phyloP scores from a whole-genome alignment of 2,888 invertebrate species.

The Theodoxus fluviatilis region DNA sequence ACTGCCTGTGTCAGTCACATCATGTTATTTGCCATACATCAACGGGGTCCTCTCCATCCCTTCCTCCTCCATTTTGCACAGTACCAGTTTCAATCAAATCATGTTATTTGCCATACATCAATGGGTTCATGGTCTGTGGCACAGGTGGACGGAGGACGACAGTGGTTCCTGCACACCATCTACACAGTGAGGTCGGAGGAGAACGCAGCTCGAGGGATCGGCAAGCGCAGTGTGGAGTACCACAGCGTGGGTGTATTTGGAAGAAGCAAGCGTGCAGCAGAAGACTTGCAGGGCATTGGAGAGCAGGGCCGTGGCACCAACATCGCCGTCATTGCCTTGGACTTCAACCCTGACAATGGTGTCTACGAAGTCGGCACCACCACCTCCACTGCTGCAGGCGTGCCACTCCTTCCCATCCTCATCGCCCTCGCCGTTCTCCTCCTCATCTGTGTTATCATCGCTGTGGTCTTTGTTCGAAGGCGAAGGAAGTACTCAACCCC shows the following conservation, averaged over 20 bases:
- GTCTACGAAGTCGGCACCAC: constrained; percentile 39
- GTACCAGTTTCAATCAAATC: no score
- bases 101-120: no score
- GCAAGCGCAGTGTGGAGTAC: constrained; percentile 33
- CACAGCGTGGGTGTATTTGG: no score
- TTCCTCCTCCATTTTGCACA: no score
- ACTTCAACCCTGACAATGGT: constrained; percentile 33
- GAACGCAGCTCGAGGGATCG: constrained; percentile 34
- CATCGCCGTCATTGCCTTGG: constrained; percentile 46
- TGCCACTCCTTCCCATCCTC: constrained; percentile 45
- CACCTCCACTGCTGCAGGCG: constrained; percentile 31
- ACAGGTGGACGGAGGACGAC: constrained; percentile 53
- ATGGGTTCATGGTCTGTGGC: no score
- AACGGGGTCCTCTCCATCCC: no score
- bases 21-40: no score
- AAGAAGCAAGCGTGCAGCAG: constrained; percentile 35
- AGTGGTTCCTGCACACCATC: constrained; percentile 60
- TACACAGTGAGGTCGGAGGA: constrained; percentile 47
- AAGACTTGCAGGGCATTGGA: constrained; percentile 41
- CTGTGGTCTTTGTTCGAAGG: constrained; percentile 43
- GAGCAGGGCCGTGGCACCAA: constrained; percentile 51
- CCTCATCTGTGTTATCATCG: constrained; percentile 40
- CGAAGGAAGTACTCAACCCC: constrained; percentile 47
- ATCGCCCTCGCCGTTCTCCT: constrained; percentile 45
- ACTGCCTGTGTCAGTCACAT: no score